Conservation (phyloP, 2,797 vertebrate genomes). For the Nannoperca australis region DNA sequence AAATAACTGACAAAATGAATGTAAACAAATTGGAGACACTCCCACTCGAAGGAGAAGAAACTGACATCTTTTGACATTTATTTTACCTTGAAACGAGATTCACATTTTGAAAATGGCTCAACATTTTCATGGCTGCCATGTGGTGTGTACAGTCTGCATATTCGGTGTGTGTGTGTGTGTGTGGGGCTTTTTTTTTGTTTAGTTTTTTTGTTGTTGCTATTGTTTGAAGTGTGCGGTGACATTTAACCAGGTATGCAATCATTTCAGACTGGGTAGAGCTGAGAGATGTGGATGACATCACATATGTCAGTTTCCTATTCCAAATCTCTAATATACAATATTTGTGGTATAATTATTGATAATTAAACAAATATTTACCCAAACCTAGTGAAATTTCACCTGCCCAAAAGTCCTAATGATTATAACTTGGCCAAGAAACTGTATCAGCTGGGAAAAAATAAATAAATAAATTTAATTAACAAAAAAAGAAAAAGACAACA, state of each 20-base stretch:
- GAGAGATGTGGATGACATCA: constrained; percentile 5
- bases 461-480: too few relatives aligned
- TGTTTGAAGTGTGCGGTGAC: constrained; percentile 44
- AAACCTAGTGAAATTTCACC: neutral
- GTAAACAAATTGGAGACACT: neutral
- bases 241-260: constrained; percentile 8
- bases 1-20: neutral
- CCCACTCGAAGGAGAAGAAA: fast-evolving
- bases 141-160: constrained; percentile 40
- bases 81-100: neutral
- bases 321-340: neutral
- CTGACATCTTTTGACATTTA: neutral
- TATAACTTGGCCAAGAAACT: neutral
- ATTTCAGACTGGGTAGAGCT: constrained; percentile 21
- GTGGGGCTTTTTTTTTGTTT: neutral
- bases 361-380: neutral
- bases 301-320: neutral
- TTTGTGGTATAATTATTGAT: neutral
- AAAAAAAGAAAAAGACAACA: too few relatives aligned
- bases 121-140: constrained; percentile 14
- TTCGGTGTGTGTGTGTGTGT: neutral
- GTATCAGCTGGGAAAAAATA: too few relatives aligned
- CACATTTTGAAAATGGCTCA: neutral
- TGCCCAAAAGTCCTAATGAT: neutral
- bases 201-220: neutral